phyloP scores from a whole-genome alignment of 2,888 invertebrate species.

The Drosophila incognita region DNA sequence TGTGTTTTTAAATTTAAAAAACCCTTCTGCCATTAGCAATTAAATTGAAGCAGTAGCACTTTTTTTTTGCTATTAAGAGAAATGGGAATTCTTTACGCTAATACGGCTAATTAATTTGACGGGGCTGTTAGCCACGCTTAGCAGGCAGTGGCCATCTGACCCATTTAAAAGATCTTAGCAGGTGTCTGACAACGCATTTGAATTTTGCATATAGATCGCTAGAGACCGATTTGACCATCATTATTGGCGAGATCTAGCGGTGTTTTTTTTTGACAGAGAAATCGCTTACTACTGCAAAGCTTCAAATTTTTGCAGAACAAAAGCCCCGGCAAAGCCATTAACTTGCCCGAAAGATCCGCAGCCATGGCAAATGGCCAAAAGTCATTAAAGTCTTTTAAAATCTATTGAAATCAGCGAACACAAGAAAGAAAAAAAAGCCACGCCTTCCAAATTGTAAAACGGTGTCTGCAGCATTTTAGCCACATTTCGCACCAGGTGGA shows the following conservation, averaged over 20 bases:
- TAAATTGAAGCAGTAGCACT: not conserved
- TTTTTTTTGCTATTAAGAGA: conserved; percentile 3
- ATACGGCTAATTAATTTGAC: conserved; percentile 29
- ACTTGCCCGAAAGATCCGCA: conserved; percentile 18
- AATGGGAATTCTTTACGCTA: conserved; percentile 11
- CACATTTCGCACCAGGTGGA: conserved; percentile 28
- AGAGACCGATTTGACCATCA: conserved; percentile 6
- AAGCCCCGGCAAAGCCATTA: conserved; percentile 65
- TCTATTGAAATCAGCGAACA: conserved; percentile 67
- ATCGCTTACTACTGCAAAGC: conserved; percentile 26
- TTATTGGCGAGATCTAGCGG: conserved; percentile 36
- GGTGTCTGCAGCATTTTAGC: conserved; percentile 5
- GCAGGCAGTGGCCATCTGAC: conserved; percentile 39
- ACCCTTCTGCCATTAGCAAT: not conserved
- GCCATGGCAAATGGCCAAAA: conserved; percentile 58
- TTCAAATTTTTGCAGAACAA: conserved; percentile 63
- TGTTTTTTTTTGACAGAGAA: conserved; percentile 11
- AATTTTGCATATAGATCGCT: conserved; percentile 21
- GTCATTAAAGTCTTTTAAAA: conserved; percentile 69
- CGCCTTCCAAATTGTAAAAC: conserved; percentile 66
- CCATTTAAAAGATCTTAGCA: conserved; percentile 38
- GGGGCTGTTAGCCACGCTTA: conserved; percentile 21
- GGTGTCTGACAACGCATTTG: conserved; percentile 19
- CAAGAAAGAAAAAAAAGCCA: conserved; percentile 39
- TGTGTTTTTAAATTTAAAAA: not conserved